Base-by-base conservation (phyloP, 1,140 invertebrate species). In the Drosophila nasuta region DNA sequence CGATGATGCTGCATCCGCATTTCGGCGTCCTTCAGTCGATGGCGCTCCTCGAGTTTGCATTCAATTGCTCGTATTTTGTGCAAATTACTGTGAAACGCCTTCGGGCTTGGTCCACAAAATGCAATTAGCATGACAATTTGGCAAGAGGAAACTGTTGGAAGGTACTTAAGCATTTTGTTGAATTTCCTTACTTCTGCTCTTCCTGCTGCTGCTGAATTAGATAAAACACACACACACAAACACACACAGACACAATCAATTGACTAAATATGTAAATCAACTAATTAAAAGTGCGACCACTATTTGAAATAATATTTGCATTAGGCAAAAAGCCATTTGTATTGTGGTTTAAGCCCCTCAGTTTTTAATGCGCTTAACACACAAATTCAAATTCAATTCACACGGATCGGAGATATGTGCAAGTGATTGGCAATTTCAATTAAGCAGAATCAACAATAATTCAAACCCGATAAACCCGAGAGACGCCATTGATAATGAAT, bases 51-150 rank as follows among this genome's bases (percentile, higher is more conserved):
- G 20, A 74, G 71, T 74, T 74, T 62, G 45, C 35, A 57, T 62
- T 62, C 33, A 62, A 49, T 33, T 49, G 48, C 51, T 52, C 11
- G 28, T 63, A 81, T 83, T 85, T 79, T 62, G 58, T 56, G 65
- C 69, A 77, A 81, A 81, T 83, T 66, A 71, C 68, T 80, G 68
- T 78, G 35, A 56, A 56, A 66, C 67, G 77, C 66, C 75, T 62
- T 78, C 65, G 62, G 76, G 75, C 58, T 30, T 33, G 64, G 49
- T 57, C 69, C 62, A 75, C 70, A 54, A 82, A 85, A 87, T 86
- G 82, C 82, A 85, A 85, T 85, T 85, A 85, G 82, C 82, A 87
- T 80, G 82, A 83, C 60, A 64, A 56, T 71, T 62, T 62, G 48
- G 28, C 49, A 54, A 13, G 3, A 57, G 49, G 28, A 20, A 41